phyloP scores from a whole-genome alignment of 53 echinoderm and acorn worm genomes.

The Apostichopus leukothele region DNA sequence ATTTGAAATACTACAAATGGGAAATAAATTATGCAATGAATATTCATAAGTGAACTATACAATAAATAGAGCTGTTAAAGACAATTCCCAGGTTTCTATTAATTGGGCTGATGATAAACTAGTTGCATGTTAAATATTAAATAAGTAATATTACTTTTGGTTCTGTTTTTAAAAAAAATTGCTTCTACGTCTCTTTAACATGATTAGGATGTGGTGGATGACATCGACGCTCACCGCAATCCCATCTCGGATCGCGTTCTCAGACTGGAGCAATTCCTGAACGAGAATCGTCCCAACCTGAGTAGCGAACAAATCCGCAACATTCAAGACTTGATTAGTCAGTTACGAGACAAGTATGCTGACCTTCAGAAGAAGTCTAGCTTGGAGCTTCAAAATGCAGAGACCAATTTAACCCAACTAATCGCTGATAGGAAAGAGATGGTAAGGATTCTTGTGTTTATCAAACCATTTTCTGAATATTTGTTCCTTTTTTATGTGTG shows the following conservation, averaged over 20 bases:
- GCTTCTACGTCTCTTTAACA: background rate
- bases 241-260: slow-evolving; percentile 71
- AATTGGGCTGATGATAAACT: no score
- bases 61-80: background rate
- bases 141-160: no score
- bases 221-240: slow-evolving; percentile 64
- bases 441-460: slow-evolving; percentile 50
- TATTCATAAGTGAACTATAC: background rate
- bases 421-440: slow-evolving; percentile 67
- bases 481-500: no score
- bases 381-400: slow-evolving; percentile 53
- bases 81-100: no score
- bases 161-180: no score
- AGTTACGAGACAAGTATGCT: slow-evolving; percentile 75
- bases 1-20: no score
- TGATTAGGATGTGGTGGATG: slow-evolving; percentile 55
- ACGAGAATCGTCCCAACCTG: slow-evolving; percentile 64
- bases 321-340: slow-evolving; percentile 60
- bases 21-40: background rate
- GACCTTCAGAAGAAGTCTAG: slow-evolving; percentile 70
- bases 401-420: slow-evolving; percentile 66
- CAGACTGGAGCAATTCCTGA: slow-evolving; percentile 69
- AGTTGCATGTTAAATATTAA: no score
- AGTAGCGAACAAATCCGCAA: slow-evolving; percentile 69
- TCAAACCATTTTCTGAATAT: no score